Conservation (phyloP, 2,888 invertebrate genomes). For the Helicoverpa assulta region DNA sequence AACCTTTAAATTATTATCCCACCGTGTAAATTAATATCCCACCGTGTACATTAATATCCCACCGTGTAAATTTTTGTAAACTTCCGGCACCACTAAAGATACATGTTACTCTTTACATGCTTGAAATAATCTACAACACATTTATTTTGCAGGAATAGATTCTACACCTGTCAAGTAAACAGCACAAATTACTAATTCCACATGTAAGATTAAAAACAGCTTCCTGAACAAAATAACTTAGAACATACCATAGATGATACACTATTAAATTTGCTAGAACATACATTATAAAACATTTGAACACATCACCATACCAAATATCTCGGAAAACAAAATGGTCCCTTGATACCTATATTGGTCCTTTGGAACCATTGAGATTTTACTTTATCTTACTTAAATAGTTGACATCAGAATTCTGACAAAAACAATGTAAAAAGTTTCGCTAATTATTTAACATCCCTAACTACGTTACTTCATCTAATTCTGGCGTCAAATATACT, state of each 20-base stretch:
- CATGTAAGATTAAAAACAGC: no score
- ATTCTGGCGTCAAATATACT: background rate
- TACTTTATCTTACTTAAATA: background rate
- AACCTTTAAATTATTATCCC: background rate
- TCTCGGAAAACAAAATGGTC: background rate
- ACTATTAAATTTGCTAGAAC: no score
- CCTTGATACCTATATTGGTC: background rate
- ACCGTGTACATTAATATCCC: background rate
- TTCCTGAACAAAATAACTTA: no score
- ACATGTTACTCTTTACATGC: no score
- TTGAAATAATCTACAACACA: no score
- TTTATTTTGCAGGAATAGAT: no score
- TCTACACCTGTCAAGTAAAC: no score
- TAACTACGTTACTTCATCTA: background rate
- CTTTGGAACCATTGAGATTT: constrained; percentile 23
- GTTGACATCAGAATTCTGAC: background rate
- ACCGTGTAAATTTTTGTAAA: background rate
- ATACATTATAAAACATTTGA: background rate
- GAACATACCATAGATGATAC: no score
- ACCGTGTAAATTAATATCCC: background rate
- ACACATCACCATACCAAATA: background rate
- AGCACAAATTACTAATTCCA: no score
- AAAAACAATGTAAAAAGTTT: background rate
- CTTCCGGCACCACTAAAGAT: no score
- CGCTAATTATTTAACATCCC: no score